These are phyloP conservation scores for Heliconius sara DNA, from an alignment of 2,888 invertebrate species.

Conservation along the genomic window DNA sequence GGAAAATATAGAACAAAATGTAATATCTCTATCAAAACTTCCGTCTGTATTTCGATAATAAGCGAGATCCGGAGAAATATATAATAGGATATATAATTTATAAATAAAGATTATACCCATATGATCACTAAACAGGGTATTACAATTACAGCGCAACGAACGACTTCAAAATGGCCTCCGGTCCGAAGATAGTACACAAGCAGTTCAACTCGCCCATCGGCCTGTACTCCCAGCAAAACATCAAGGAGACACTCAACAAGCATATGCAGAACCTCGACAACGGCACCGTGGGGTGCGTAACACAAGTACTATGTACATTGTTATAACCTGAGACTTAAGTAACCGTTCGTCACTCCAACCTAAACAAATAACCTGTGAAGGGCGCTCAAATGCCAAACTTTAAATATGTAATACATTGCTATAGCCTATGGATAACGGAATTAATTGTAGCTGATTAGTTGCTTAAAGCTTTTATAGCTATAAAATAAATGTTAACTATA, in stretches of 20 bases:
- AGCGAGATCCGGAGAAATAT: neutral
- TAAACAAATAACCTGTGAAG: constrained; percentile 43
- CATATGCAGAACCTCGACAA: constrained; percentile 90
- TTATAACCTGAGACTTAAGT: constrained; percentile 39
- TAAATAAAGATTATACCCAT: neutral
- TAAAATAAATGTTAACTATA: too few species aligned
- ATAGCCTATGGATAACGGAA: constrained; percentile 1
- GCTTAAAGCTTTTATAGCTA: neutral
- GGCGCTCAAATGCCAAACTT: constrained; percentile 38
- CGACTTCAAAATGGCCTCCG: constrained; percentile 87
- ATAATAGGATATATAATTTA: too few species aligned
- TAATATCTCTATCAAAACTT: neutral
- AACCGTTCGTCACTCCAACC: constrained; percentile 33
- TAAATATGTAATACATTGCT: constrained; percentile 35
- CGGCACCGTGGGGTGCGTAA: constrained; percentile 91
- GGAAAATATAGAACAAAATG: neutral
- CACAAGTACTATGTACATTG: constrained; percentile 41
- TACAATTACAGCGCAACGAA: constrained; percentile 78
- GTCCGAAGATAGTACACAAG: constrained; percentile 91
- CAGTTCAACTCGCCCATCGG: constrained; percentile 96
- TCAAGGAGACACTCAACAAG: constrained; percentile 90
- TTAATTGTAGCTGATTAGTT: constrained; percentile 23
- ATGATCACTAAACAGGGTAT: neutral
- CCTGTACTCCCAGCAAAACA: constrained; percentile 91
- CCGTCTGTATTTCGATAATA: neutral